Percentiles rank a stretch among this genome's conserved stretches.
phyloP scores from a whole-genome alignment of 1,140 invertebrate species.

The Halictus rubicundus region DNA sequence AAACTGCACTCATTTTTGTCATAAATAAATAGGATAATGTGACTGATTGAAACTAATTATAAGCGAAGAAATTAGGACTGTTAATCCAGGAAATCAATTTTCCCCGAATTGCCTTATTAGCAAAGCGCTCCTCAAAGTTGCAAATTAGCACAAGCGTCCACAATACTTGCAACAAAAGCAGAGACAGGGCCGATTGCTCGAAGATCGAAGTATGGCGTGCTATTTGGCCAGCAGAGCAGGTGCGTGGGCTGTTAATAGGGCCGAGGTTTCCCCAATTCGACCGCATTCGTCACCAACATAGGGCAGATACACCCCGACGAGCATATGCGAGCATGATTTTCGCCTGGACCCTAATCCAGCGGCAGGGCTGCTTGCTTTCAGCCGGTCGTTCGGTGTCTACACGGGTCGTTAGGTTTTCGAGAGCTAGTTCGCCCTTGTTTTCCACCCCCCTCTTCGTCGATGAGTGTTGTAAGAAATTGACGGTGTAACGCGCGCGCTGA shows the following conservation, averaged over 20 bases:
- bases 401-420: constrained; percentile 55
- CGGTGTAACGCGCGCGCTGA: constrained; percentile 45
- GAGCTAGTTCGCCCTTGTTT: neutral
- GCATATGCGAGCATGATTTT: constrained; percentile 22
- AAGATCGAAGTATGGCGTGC: too few relatives aligned
- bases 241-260: neutral
- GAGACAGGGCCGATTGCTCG: too few relatives aligned
- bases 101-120: too few relatives aligned
- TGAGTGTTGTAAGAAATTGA: constrained; percentile 53
- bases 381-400: constrained; percentile 31
- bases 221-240: too few relatives aligned
- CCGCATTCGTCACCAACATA: constrained; percentile 33
- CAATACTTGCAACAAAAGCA: too few relatives aligned
- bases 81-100: too few relatives aligned
- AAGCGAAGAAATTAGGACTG: too few relatives aligned
- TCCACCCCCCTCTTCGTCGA: constrained; percentile 11
- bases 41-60: too few relatives aligned
- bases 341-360: constrained; percentile 44
- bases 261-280: constrained; percentile 24
- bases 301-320: neutral
- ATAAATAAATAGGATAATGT: too few relatives aligned
- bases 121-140: too few relatives aligned
- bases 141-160: too few relatives aligned
- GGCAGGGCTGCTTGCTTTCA: neutral
- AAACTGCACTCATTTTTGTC: too few relatives aligned